Evolutionary conservation across 2,888 invertebrate genomes (phyloP), one percentile per base, ranked within the genome.

Genomic region (Mesochorus sp.): DNA sequence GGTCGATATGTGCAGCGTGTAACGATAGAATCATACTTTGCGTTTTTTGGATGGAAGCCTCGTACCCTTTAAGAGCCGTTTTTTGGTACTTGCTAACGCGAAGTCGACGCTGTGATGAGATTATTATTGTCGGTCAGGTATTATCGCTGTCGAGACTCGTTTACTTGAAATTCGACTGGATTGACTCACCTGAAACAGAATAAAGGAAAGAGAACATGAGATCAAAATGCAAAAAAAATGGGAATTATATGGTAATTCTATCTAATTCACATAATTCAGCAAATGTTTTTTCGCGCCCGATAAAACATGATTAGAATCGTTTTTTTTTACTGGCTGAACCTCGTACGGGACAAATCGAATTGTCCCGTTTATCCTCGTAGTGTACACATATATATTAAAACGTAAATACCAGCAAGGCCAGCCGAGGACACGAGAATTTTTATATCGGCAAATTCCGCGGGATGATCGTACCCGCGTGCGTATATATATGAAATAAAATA

Each of bases 181-280:
- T 81, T 83, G 81, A 86, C 89, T 89, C 84, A 90, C 90, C 90
- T 90, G 88, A 75, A 90, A 89, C 85, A 86, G 83, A 87, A 81
- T 83, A 85, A 81, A 78, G 80, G 59, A 51, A 59, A 76, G 57
- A 77, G 72, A 78, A 81, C 79, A 66, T 77, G 71, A 68, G 64
- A 82, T 85, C 82, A 85, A 17, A 72, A 28, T 34, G 71, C 68
- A 67, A 74, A 83, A 49, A n/a, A n/a, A n/a, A n/a, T n/a, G n/a
- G n/a, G n/a, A n/a, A n/a, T n/a, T n/a, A n/a, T n/a, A n/a, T n/a
- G n/a, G n/a, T n/a, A n/a, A n/a, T n/a, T n/a, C n/a, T 19, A 31
- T 10, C 31, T 80, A 72, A 78, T 81, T 71, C 72, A 34, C 34
- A 10, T 34, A 1, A 8, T 34, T 34, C 34, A 1, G 1, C 8